phyloP scores from a whole-genome alignment of 2,113 vertebrate genomes.

The Taurulus bubalis region DNA sequence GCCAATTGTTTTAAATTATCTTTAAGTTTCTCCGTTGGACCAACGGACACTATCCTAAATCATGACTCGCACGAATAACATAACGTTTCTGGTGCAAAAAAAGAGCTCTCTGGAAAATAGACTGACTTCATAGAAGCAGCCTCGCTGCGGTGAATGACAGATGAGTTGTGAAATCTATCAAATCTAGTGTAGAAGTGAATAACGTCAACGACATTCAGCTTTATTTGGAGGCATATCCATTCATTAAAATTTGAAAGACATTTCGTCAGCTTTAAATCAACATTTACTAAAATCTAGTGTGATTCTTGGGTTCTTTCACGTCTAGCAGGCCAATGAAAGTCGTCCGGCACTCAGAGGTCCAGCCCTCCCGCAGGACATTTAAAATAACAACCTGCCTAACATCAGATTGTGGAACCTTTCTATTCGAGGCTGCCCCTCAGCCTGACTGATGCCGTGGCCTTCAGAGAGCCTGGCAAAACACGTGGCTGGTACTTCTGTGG shows the following conservation, averaged over 20 bases:
- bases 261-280: constrained; percentile 15
- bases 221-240: constrained; percentile 11
- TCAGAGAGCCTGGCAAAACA: constrained; percentile 53
- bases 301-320: constrained; percentile 16
- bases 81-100: constrained; percentile 40
- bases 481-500: constrained; percentile 48
- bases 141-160: constrained; percentile 12
- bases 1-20: constrained; percentile 75
- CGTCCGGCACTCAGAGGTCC: constrained; percentile 7
- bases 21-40: constrained; percentile 56
- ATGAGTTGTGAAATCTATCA: constrained; percentile 43
- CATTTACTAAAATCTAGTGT: background rate
- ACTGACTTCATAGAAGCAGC: constrained; percentile 32
- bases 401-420: constrained; percentile 46
- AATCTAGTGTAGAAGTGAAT: constrained; percentile 16
- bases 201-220: constrained; percentile 15
- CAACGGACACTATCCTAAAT: constrained; percentile 55
- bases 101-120: constrained; percentile 38
- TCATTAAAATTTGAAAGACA: constrained; percentile 15
- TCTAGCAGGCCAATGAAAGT: constrained; percentile 36
- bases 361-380: constrained; percentile 13
- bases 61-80: constrained; percentile 40
- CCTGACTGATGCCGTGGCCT: constrained; percentile 51
- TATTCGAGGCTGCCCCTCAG: background rate
- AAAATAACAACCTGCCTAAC: constrained; percentile 44